Evolutionary conservation across 1,140 invertebrate species (phyloP).

Genomic region (Himalopsyche phryganea): DNA sequence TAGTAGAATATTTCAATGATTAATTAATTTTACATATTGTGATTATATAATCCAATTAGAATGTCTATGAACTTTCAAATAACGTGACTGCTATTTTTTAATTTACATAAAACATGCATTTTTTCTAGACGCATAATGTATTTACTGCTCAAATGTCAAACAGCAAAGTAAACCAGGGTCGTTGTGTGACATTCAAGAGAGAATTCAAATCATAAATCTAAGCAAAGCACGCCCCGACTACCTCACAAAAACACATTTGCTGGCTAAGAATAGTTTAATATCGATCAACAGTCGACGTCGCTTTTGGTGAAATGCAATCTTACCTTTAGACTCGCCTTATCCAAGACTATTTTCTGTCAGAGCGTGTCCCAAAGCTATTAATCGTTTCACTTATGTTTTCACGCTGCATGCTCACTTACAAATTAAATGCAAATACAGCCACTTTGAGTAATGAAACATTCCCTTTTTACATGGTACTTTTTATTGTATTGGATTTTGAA

Average conservation of each 20-base stretch:
- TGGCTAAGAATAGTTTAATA: constrained; percentile 12
- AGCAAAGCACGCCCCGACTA: constrained; percentile 1
- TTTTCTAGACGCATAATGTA: not conserved
- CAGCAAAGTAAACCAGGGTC: not conserved
- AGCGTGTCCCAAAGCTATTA: constrained; percentile 19
- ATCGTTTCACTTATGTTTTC: constrained; percentile 18
- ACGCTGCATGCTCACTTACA: constrained; percentile 23
- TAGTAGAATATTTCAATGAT: too few species aligned
- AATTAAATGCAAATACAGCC: constrained; percentile 28
- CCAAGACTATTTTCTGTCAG: constrained; percentile 12
- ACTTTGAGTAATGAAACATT: constrained; percentile 23
- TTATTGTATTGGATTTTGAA: too few species aligned
- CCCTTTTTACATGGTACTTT: not conserved
- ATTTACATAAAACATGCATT: too few species aligned
- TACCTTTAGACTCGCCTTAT: constrained; percentile 8
- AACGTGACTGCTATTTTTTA: too few species aligned
- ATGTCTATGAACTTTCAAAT: too few species aligned
- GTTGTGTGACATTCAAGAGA: constrained; percentile 13
- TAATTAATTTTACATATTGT: too few species aligned
- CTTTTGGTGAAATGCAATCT: constrained; percentile 12
- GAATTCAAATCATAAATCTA: constrained; percentile 22
- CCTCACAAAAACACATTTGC: constrained; percentile 10
- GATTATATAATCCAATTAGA: too few species aligned
- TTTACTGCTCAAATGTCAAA: constrained; percentile 17
- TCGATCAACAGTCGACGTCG: not conserved